phyloP scores from a whole-genome alignment of 2,113 vertebrate species.

The Pseudorasbora parva region DNA sequence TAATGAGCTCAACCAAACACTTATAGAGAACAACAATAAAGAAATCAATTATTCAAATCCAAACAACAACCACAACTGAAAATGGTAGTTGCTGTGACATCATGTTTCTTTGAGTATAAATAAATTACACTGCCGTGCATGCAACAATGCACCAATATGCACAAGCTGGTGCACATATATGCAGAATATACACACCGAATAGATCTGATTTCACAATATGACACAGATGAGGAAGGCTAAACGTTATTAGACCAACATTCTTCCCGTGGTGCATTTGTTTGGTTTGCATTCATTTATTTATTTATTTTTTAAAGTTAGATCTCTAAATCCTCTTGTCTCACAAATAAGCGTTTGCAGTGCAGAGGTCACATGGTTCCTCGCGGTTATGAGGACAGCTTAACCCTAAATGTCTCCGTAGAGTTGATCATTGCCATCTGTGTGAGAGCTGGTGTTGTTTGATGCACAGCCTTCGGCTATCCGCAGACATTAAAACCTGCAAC shows the following conservation, averaged over 20 bases:
- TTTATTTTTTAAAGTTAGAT: constrained; percentile 14
- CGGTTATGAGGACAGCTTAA: constrained; percentile 34
- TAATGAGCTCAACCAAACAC: not conserved
- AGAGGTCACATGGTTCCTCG: constrained; percentile 27
- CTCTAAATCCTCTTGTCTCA: constrained; percentile 38
- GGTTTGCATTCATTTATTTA: not conserved
- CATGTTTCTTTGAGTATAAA: not conserved
- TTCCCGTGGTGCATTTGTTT: constrained; percentile 31
- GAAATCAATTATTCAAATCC: constrained; percentile 32
- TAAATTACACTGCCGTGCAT: not conserved
- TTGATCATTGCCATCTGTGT: constrained; percentile 44
- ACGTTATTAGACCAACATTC: not conserved
- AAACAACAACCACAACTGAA: not conserved
- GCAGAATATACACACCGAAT: not conserved
- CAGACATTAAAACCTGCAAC: constrained; percentile 37
- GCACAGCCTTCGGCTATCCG: not conserved
- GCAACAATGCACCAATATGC: not conserved
- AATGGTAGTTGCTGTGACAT: not conserved
- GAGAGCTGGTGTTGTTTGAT: not conserved
- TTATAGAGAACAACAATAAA: not conserved
- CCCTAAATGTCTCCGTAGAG: constrained; percentile 19
- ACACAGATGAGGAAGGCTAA: not conserved
- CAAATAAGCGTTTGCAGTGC: constrained; percentile 16
- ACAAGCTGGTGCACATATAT: not conserved
- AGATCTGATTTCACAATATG: not conserved